Conservation (phyloP, 1,140 invertebrate genomes). For the Lucilia sericata region DNA sequence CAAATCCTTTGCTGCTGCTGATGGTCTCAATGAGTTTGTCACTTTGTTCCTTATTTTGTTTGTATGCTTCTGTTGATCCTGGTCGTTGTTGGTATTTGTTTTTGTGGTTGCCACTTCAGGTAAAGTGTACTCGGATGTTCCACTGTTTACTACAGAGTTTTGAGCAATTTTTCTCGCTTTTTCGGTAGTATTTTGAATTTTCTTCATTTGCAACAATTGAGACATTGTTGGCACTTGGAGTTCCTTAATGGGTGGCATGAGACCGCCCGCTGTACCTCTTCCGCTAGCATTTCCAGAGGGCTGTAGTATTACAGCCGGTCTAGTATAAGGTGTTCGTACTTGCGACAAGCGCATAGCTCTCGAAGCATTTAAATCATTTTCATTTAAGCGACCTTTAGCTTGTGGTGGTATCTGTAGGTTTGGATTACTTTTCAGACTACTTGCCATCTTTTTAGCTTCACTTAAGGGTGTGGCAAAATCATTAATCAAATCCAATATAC, state of each 20-base stretch:
- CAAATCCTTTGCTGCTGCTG: constrained; percentile 57
- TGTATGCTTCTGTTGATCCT: constrained; percentile 61
- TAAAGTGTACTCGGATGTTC: not conserved
- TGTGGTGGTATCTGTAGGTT: constrained; percentile 52
- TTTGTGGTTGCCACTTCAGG: constrained; percentile 25
- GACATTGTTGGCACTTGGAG: constrained; percentile 72
- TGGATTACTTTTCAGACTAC: constrained; percentile 53
- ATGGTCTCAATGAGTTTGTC: constrained; percentile 46
- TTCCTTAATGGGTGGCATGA: constrained; percentile 59
- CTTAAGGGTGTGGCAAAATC: constrained; percentile 79
- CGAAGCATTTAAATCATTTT: constrained; percentile 46
- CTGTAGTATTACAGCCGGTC: constrained; percentile 47
- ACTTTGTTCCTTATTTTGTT: constrained; percentile 69
- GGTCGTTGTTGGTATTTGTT: constrained; percentile 26
- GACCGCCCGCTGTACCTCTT: not conserved
- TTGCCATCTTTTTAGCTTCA: constrained; percentile 80
- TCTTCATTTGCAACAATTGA: constrained; percentile 73
- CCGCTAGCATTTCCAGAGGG: constrained; percentile 41
- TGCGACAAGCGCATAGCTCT: constrained; percentile 47
- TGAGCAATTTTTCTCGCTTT: constrained; percentile 73
- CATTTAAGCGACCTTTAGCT: constrained; percentile 50
- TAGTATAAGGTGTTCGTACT: constrained; percentile 49
- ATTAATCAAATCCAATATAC: constrained; percentile 79
- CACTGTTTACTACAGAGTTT: constrained; percentile 12
- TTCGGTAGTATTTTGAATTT: constrained; percentile 74